Evolutionary conservation across 2,888 invertebrate genomes (phyloP).

Genomic region (Agrilus cyanescens): DNA sequence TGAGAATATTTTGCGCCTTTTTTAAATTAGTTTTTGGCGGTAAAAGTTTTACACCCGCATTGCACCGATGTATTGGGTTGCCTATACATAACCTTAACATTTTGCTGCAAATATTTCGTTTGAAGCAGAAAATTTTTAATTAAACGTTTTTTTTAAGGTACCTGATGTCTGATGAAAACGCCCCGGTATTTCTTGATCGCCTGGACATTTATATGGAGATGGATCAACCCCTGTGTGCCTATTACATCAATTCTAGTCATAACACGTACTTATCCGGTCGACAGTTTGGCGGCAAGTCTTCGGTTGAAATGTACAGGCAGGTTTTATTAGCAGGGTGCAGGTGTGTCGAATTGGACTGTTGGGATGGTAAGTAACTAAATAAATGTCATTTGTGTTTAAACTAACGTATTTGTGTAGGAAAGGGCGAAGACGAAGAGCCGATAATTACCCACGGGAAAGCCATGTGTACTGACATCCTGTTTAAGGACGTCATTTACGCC

Average conservation of each 20-base stretch:
- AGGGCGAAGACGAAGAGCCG: slow-evolving; percentile 95
- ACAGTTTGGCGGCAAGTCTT: slow-evolving; percentile 96
- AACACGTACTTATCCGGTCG: slow-evolving; percentile 89
- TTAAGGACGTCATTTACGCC: slow-evolving; percentile 96
- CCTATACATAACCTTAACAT: too few species aligned
- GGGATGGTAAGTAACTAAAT: slow-evolving; percentile 58
- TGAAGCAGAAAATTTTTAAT: too few species aligned
- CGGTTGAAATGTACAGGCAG: slow-evolving; percentile 98
- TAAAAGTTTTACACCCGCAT: too few species aligned
- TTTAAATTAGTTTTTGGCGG: too few species aligned
- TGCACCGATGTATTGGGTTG: too few species aligned
- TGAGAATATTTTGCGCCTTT: too few species aligned
- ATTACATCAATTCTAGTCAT: slow-evolving; percentile 98
- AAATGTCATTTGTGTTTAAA: neutral
- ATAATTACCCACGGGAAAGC: slow-evolving; percentile 99
- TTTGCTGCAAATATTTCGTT: too few species aligned
- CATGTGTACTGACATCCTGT: slow-evolving; percentile 98
- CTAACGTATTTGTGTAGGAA: slow-evolving; percentile 38
- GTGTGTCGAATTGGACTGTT: slow-evolving; percentile 96
- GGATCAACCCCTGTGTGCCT: slow-evolving; percentile 96
- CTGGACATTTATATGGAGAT: slow-evolving; percentile 96
- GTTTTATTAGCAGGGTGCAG: slow-evolving; percentile 94
- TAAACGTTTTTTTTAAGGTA: slow-evolving; percentile 40
- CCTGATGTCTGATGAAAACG: slow-evolving; percentile 99
- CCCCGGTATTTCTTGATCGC: slow-evolving; percentile 97